These are phyloP conservation scores for Notiomystis cincta DNA, from an alignment of 2,113 vertebrate genomes.

Conservation along the genomic window DNA sequence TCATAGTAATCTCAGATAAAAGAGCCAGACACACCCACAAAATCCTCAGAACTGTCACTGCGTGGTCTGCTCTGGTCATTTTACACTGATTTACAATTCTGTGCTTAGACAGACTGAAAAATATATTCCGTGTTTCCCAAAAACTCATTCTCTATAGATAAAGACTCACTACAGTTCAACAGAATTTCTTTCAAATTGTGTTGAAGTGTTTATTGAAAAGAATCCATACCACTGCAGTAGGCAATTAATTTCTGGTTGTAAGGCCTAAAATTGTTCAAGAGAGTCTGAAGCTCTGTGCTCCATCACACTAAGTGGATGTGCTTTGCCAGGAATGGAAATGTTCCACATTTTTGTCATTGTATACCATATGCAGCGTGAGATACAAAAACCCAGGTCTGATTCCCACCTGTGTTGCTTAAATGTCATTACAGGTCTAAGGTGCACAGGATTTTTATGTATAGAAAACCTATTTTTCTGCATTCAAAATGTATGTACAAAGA, in stretches of 20 bases:
- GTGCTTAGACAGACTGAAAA: background rate
- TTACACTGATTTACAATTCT: background rate
- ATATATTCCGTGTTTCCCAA: background rate
- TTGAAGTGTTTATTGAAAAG: background rate
- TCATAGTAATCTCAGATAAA: background rate
- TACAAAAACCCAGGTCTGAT: background rate
- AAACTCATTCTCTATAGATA: background rate
- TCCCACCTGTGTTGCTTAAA: background rate
- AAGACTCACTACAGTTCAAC: background rate
- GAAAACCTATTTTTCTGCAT: background rate
- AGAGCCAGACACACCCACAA: background rate
- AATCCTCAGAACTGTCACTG: background rate
- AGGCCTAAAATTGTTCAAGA: background rate
- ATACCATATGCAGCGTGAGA: background rate
- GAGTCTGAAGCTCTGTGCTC: background rate
- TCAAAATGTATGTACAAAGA: background rate
- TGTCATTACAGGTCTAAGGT: background rate
- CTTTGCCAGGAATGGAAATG: background rate
- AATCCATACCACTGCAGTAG: background rate
- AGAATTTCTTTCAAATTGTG: background rate
- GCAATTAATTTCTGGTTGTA: background rate
- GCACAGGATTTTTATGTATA: background rate
- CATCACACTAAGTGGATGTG: background rate
- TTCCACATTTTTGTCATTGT: background rate
- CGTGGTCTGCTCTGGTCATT: background rate